Conservation (phyloP, 1,140 invertebrate genomes). For the Manduca sexta region DNA sequence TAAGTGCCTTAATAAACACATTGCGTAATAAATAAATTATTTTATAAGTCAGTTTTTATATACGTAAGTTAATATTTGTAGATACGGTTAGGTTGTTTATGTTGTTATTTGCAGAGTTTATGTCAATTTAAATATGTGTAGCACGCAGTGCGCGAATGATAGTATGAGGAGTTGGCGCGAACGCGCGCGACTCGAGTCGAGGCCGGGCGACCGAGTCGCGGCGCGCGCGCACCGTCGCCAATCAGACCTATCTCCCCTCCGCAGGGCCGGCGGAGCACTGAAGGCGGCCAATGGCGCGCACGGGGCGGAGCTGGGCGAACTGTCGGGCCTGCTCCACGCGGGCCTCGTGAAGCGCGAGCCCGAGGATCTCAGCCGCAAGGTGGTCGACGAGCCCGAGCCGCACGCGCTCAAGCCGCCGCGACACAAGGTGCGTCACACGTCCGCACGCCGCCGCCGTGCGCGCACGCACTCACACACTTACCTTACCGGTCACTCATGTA, state of each 20-base stretch:
- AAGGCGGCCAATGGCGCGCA: slow-evolving; percentile 70
- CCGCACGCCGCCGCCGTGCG: slow-evolving; percentile 67
- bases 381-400: slow-evolving; percentile 66
- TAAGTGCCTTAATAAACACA: too few species aligned
- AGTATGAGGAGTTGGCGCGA: slow-evolving; percentile 43
- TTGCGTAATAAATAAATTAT: too few species aligned
- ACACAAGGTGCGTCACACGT: slow-evolving; percentile 72
- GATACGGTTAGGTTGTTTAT: too few species aligned
- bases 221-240: slow-evolving; percentile 62
- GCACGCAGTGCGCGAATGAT: slow-evolving; percentile 34
- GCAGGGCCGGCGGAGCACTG: slow-evolving; percentile 62
- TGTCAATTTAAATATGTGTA: slow-evolving; percentile 20
- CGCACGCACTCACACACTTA: slow-evolving; percentile 69
- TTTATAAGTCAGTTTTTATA: too few species aligned
- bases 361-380: slow-evolving; percentile 73
- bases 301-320: slow-evolving; percentile 73
- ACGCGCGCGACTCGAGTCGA: slow-evolving; percentile 41
- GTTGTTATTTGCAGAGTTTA: neutral
- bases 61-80: too few species aligned
- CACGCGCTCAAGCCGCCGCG: slow-evolving; percentile 68
- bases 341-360: slow-evolving; percentile 73
- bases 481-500: slow-evolving; percentile 62
- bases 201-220: slow-evolving; percentile 43
- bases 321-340: slow-evolving; percentile 70
- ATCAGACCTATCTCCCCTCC: slow-evolving; percentile 62